phyloP scores from a whole-genome alignment of 1,140 invertebrate genomes.

The Drosophila jambulina region DNA sequence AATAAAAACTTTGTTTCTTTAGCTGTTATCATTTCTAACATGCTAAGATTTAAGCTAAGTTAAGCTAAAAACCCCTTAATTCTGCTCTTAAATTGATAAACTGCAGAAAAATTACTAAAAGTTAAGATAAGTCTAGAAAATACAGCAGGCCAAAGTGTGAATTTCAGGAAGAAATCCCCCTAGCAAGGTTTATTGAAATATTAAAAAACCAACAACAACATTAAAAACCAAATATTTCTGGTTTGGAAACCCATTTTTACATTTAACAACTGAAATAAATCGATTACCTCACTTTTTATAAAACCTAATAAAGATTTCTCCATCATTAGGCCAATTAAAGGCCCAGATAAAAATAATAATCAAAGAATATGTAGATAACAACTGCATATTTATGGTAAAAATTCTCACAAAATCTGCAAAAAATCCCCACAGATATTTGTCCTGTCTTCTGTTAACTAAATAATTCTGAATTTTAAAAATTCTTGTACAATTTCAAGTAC shows the following conservation, averaged over 20 bases:
- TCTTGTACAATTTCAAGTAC: not conserved
- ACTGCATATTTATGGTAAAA: not conserved
- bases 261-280: not conserved
- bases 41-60: not conserved
- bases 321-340: not conserved
- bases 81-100: not conserved
- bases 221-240: not conserved
- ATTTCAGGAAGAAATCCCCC: too few species aligned
- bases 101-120: not conserved
- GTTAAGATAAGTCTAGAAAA: not conserved
- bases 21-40: not conserved
- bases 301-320: not conserved
- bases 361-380: not conserved
- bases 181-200: not conserved
- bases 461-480: not conserved
- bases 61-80: not conserved
- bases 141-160: too few species aligned
- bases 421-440: not conserved
- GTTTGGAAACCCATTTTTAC: not conserved
- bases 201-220: not conserved
- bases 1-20: not conserved
- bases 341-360: not conserved
- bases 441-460: not conserved
- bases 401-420: not conserved
- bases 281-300: not conserved